Evolutionary conservation across 30 jellyfish, hydroid and myxozoan species (phyloP).

Genomic region (Hydractinia symbiolongicarpus): DNA sequence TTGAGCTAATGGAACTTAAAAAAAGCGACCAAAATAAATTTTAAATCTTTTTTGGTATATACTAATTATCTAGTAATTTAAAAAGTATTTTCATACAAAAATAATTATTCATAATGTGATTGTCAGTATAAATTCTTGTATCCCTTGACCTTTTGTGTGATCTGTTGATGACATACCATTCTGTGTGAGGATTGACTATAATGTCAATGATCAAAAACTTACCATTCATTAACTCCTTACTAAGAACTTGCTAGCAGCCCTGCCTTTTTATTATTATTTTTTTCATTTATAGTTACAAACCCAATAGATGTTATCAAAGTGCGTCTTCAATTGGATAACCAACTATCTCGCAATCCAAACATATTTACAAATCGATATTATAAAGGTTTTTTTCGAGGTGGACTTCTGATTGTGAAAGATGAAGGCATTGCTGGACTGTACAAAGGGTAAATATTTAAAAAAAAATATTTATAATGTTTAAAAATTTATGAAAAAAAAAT

Average conservation of each 20-base stretch:
- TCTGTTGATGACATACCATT: not conserved
- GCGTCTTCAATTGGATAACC: conserved; percentile 78
- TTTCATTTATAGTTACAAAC: conserved; percentile 56
- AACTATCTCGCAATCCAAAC: conserved; percentile 51
- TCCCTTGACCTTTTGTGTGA: not conserved
- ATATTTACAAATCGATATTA: conserved; percentile 59
- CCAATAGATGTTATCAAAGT: conserved; percentile 87
- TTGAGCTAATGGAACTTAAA: no score
- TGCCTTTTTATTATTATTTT: not conserved
- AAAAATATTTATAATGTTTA: not conserved
- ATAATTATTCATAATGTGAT: no score
- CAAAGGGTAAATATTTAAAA: conserved; percentile 57
- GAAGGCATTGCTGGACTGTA: conserved; percentile 77
- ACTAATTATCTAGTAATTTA: no score
- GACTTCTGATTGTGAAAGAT: conserved; percentile 44
- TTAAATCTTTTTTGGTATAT: no score
- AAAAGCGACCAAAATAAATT: no score
- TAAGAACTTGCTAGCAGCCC: not conserved
- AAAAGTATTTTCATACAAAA: no score
- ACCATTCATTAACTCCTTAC: not conserved
- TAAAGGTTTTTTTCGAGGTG: conserved; percentile 65
- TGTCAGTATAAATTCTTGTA: no score
- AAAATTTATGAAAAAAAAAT: not conserved
- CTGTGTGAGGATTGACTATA: not conserved
- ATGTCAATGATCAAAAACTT: not conserved